Percentiles rank a stretch among this genome's conserved stretches.
These are phyloP conservation scores for Dicranocentrus wangi DNA, from an alignment of 2,888 invertebrate genomes.

Conservation along the genomic window DNA sequence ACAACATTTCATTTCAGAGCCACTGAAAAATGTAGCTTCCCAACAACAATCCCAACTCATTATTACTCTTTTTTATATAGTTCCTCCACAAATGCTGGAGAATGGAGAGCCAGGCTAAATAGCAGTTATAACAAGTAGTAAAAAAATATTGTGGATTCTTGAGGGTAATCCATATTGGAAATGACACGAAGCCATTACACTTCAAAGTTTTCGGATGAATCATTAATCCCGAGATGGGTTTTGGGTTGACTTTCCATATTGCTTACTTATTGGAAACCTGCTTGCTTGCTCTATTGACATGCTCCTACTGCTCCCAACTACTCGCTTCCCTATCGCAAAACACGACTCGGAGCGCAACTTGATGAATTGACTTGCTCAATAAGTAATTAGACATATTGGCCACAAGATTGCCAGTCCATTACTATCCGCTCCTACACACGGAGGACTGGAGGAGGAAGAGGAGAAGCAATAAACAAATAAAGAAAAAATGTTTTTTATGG, in stretches of 20 bases:
- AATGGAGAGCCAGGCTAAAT: too few species aligned
- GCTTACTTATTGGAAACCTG: too few species aligned
- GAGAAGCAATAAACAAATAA: too few species aligned
- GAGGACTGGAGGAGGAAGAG: too few species aligned
- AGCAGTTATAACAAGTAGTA: too few species aligned
- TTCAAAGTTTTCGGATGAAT: background rate
- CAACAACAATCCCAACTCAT: too few species aligned
- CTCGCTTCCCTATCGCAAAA: background rate
- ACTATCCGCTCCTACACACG: slow-evolving; percentile 15
- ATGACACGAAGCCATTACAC: slow-evolving; percentile 21
- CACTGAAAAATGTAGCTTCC: slow-evolving; percentile 50
- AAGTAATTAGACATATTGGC: slow-evolving; percentile 68
- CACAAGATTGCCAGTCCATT: background rate
- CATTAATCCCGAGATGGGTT: slow-evolving; percentile 17
- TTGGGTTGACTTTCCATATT: slow-evolving; percentile 18
- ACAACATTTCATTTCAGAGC: slow-evolving; percentile 19
- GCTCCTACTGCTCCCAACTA: background rate
- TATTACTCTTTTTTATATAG: too few species aligned
- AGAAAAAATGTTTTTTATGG: too few species aligned
- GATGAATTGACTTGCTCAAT: slow-evolving; percentile 51
- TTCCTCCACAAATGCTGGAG: too few species aligned
- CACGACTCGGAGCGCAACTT: too few species aligned
- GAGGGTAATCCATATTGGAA: slow-evolving; percentile 24
- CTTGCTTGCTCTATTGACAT: background rate
- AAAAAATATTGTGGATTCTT: too few species aligned